Evolutionary conservation across 2,888 invertebrate genomes (phyloP), one percentile per base, ranked within the genome.

Genomic region (Dermolepida albohirtum): DNA sequence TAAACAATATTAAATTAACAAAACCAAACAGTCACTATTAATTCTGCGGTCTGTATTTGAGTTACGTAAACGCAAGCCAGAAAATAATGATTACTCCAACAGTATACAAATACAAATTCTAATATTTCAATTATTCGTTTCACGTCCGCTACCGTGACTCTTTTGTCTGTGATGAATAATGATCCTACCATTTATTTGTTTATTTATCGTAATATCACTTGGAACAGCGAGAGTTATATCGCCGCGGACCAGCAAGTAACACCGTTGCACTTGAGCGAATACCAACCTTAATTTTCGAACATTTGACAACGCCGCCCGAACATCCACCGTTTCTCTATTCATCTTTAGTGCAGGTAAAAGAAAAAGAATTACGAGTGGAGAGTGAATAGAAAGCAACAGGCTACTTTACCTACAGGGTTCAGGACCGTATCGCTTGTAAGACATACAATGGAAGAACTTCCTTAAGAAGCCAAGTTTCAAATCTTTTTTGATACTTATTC

Each of bases 1-100:
- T 14, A 12, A 66, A 59, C 68, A 55, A 62, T 68, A 68, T 68
- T 68, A 68, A 68, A 65, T 68, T 68, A 68, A 68, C 68, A 57
- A 68, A 68, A 68, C 68, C 68, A 64, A 34, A 34, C 34, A 34
- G 44, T 65, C 68, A 50, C 68, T 68, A 68, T 65, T 68, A 68
- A 68, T 68, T 68, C 65, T 40, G 65, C 65, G 64, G 68, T 64
- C 65, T 65, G 65, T 65, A 10, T 57, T 49, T 51, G 47, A 34
- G 68, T 43, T 51, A 51, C 65, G 52, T 64, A 68, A 68, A 68
- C 65, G 57, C 29, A 29, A 29, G 64, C 59, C 57, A 59, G 57
- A 64, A 65, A 65, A 65, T 68, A 65, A 68, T 67, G 52, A 54
- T 67, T 67, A 67, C 43, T 39, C 39, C 57, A 43, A 59, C 47